Percentiles rank a stretch among this genome's conserved stretches.
phyloP scores from a whole-genome alignment of 2,888 invertebrate species.

The Drosophila hawaiiensis region DNA sequence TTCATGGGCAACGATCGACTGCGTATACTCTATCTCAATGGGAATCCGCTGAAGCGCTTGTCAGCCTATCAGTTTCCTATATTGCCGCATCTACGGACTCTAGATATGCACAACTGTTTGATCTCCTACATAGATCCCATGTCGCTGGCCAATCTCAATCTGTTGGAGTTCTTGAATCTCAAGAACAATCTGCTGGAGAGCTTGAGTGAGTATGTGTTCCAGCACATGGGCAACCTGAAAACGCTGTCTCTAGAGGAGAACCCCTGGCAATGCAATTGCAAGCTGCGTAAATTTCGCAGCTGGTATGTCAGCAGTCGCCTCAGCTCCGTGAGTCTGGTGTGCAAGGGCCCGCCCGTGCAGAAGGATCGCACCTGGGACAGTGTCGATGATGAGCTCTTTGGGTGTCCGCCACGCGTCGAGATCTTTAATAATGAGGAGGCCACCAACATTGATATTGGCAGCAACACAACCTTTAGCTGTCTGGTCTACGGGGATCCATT shows the following conservation, averaged over 20 bases:
- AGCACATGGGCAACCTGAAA: slow-evolving; percentile 91
- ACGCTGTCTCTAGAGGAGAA: slow-evolving; percentile 93
- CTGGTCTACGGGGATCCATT: slow-evolving; percentile 93
- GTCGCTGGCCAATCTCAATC: slow-evolving; percentile 91
- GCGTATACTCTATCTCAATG: slow-evolving; percentile 91
- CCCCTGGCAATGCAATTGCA: slow-evolving; percentile 96
- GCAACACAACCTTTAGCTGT: slow-evolving; percentile 93
- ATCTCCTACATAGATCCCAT: slow-evolving; percentile 91
- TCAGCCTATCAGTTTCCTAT: slow-evolving; percentile 92
- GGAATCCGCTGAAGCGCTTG: slow-evolving; percentile 92
- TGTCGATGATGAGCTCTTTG: slow-evolving; percentile 91
- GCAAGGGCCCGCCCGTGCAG: slow-evolving; percentile 90
- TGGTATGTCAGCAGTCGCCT: slow-evolving; percentile 93
- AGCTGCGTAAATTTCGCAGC: slow-evolving; percentile 92
- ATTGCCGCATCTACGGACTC: slow-evolving; percentile 91
- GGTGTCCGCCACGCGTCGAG: slow-evolving; percentile 92
- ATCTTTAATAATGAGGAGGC: slow-evolving; percentile 87
- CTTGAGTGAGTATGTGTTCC: slow-evolving; percentile 88
- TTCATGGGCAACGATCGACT: slow-evolving; percentile 94
- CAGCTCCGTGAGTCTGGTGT: slow-evolving; percentile 90
- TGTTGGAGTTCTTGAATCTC: slow-evolving; percentile 91
- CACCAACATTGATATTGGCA: slow-evolving; percentile 90
- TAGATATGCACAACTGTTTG: slow-evolving; percentile 93
- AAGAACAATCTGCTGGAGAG: slow-evolving; percentile 92
- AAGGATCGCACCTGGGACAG: slow-evolving; percentile 91